These are phyloP conservation scores for Amazona ochrocephala DNA, from an alignment of 2,797 vertebrate species.

Conservation along the genomic window DNA sequence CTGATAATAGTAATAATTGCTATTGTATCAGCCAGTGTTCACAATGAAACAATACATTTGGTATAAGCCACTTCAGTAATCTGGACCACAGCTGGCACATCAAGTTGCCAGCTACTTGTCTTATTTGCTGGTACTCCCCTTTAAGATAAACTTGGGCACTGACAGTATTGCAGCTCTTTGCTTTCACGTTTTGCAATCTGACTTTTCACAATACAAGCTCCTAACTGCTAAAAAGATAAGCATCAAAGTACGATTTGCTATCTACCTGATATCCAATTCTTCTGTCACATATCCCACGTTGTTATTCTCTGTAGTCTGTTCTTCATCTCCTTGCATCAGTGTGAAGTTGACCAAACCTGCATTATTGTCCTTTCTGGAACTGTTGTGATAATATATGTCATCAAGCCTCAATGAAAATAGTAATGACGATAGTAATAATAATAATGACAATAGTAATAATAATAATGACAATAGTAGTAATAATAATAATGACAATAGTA, in stretches of 20 bases:
- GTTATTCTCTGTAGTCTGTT: neutral
- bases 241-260: neutral
- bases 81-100: neutral
- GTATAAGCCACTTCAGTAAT: neutral
- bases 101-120: neutral
- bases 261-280: neutral
- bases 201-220: neutral
- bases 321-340: neutral
- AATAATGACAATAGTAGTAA: no score
- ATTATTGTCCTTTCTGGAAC: neutral
- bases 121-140: neutral
- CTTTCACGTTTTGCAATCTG: neutral
- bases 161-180: neutral
- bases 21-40: neutral
- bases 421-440: neutral
- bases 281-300: neutral
- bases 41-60: neutral
- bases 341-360: neutral
- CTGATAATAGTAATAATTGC: neutral
- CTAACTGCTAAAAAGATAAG: neutral
- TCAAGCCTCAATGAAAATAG: neutral
- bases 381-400: neutral
- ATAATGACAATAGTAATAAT: neutral
- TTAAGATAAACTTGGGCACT: neutral
- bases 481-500: no score